Evolutionary conservation across 2,113 vertebrate genomes (phyloP), one percentile per base, ranked within the genome.

Genomic region (Elanus axillaris): DNA sequence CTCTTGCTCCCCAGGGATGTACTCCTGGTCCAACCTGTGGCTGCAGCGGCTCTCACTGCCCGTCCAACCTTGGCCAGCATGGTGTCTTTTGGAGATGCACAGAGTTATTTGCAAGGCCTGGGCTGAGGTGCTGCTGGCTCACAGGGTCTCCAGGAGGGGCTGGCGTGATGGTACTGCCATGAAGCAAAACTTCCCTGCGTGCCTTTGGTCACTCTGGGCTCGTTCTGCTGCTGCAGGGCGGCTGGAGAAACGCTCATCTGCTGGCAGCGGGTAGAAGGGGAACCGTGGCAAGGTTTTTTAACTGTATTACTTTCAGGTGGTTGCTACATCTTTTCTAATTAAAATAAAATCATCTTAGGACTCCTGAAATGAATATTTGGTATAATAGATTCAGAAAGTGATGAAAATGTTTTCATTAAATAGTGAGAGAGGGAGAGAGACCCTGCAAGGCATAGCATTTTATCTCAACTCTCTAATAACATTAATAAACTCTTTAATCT

Each of bases 401-500:
- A 98, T 98, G 98, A 98, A 98, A 97, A 98, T 98, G 96, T 98
- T 98, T 98, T 98, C 97, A 98, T 98, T 98, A 98, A 98, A 96
- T 81, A 93, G 94, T 72, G 94, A 95, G 80, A 95, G 93, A 90
- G 63, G 79, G 90, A 97, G 92, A 97, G 97, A 97, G 97, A 97
- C 96, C 98, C 98, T 98, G 98, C 95, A 97, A 98, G 98, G 97
- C 98, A 98, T 82, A 94, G 94, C 95, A 97, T 98, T 98, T 98
- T 98, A 98, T 98, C 98, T 98, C 96, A 92, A 93, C 90, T 94
- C 97, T 97, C 97, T 98, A 98, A 98, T 98, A 98, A 98, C 96
- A 97, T 97, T 98, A 98, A 98, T 98, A 98, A 98, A 97, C 98
- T 97, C 98, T 98, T 98, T 98, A 98, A 98, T 98, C 98, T 98